These are phyloP conservation scores for Meghimatium bilineatum DNA, from an alignment of 2,888 invertebrate genomes.

Conservation along the genomic window DNA sequence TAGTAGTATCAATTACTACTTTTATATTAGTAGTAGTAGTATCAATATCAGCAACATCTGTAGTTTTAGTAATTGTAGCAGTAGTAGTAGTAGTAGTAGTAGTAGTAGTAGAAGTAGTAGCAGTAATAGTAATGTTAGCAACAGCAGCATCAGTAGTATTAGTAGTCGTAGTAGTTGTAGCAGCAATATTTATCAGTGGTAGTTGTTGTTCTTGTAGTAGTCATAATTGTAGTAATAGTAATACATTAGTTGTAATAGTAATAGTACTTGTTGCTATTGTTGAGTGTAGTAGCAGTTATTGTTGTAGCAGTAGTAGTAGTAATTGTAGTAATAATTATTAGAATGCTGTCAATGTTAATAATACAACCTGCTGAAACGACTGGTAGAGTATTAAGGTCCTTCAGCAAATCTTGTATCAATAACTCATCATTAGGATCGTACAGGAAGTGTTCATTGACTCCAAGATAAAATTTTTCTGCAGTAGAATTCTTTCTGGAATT, in stretches of 20 bases:
- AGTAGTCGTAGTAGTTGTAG: not conserved
- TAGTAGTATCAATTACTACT: not conserved
- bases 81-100: not conserved
- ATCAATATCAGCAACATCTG: not conserved
- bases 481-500: too few species aligned
- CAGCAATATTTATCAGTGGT: not conserved
- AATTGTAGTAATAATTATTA: not conserved
- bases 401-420: constrained; percentile 86
- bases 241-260: not conserved
- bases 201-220: not conserved
- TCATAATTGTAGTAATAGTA: not conserved
- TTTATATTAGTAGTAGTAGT: not conserved
- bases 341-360: not conserved
- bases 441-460: constrained; percentile 91
- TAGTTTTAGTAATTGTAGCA: not conserved
- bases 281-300: constrained; percentile 43
- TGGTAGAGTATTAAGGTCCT: constrained; percentile 87
- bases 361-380: constrained; percentile 88
- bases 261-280: not conserved
- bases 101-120: not conserved
- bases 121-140: not conserved
- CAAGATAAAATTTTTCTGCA: constrained; percentile 89
- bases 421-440: constrained; percentile 85
- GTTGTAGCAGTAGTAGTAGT: not conserved
- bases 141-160: not conserved